Evolutionary conservation across 2,797 vertebrate genomes (phyloP), one percentile per base, ranked within the genome.

Genomic region (Periophthalmus magnuspinnatus): DNA sequence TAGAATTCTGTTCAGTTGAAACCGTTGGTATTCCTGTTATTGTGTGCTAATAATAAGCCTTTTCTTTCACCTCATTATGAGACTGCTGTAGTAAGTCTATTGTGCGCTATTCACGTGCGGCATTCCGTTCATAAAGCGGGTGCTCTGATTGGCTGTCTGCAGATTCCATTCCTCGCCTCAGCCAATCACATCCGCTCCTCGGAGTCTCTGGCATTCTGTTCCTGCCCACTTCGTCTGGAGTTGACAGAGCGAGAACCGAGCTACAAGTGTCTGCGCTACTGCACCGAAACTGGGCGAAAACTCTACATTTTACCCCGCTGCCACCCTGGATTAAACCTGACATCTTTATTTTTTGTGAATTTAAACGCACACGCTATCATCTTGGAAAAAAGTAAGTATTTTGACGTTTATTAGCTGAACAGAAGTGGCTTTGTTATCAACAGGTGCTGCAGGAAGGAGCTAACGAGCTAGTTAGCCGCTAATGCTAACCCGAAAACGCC

Each of bases 351-450:
- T 41, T 38, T 76, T n/a, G 28, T 48, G 11, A 59, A 1, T 57
- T 22, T 2, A 0, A 4, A 11, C 65, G 48, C 63, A 52, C 1
- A 2, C 8, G 56, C 1, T 58, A 63, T 57, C 67, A 47, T 13
- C 60, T 33, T 36, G 1, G 72, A 16, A 41, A 67, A 17, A 28
- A 66, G 90, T 90, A 76, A 90, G 89, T 82, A 33, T 7, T 22
- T 5, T n/a, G 22, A 41, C 36, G 76, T 64, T 78, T 65, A 67
- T 66, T 17, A 48, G 59, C 64, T 11, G 62, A 17, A 59, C 63
- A 68, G 72, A 77, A 80, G 76, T 71, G 75, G 85, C 88, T 91
- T 91, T 90, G 89, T 91, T 88, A 81, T 88, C 89, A 90, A 89
- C 89, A 91, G 87, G 89, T 91, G 85, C 85, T 71, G 72, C 74